Evolutionary conservation across 2,888 invertebrate genomes (phyloP), one percentile per base, ranked within the genome.

Genomic region (Drosophila affinis): DNA sequence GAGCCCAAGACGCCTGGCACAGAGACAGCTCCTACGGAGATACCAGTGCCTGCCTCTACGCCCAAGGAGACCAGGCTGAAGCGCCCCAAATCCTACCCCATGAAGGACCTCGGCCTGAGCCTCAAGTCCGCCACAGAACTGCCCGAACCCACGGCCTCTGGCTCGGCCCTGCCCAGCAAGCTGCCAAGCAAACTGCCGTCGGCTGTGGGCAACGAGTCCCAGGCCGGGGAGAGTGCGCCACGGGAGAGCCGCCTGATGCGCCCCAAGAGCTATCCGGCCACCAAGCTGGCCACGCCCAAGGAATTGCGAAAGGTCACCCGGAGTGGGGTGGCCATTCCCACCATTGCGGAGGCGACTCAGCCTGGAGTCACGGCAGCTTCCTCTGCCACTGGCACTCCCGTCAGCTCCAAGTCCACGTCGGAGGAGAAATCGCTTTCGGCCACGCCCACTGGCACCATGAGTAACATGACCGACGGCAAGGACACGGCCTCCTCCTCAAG

Each of bases 191-290:
- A 86, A 21, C 12, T 84, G 10, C 65, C 79, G 7, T 57, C 74
- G 3, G 76, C 52, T 4, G 10, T 2, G 12, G 9, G 39, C 6
- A 39, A 61, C 10, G 73, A 78, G 0, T 32, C 69, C 1, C 51
- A 68, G 3, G 57, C 63, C 14, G 70, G 54, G 3, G 51, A 64
- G 4, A 9, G 61, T 9, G 47, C 58, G 1, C 53, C 76, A 2
- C 87, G 89, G 1, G 91, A 91, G 46, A 90, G 90, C 60, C 86
- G 90, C 9, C 88, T 94, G 48, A 90, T 91, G 47, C 92, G 94
- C 46, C 94, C 94, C 7, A 94, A 94, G 81, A 94, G 94, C 81
- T 94, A 94, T 82, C 94, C 94, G 9, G 93, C 91, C 62, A 84
- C 92, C 18, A 92, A 92, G 67, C 57, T 92, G 7, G 78, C 90